A percentile compares a stretch with the other conserved stretches of the same genome.
These are phyloP conservation scores for Pseudoips prasinana DNA, from an alignment of 2,888 invertebrate genomes.

Conservation along the genomic window DNA sequence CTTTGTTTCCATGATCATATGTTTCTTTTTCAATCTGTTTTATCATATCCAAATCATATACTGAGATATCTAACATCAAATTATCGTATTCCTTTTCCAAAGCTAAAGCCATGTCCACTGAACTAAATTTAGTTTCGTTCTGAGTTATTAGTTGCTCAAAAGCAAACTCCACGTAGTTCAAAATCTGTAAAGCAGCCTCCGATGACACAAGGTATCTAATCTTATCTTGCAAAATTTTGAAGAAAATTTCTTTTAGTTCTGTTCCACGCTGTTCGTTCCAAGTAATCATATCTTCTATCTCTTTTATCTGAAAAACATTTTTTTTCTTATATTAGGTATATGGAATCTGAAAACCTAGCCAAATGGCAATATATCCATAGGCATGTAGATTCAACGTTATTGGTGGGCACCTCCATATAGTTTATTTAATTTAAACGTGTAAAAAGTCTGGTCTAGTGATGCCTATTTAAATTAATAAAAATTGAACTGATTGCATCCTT, in stretches of 20 bases:
- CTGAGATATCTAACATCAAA: slow-evolving; percentile 63
- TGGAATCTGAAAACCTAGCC: too few relatives aligned
- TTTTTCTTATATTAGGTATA: too few relatives aligned
- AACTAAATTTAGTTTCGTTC: slow-evolving; percentile 82
- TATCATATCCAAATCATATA: slow-evolving; percentile 57
- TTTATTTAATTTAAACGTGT: too few relatives aligned
- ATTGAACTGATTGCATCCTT: too few relatives aligned
- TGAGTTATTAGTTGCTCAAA: slow-evolving; percentile 83
- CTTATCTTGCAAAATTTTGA: slow-evolving; percentile 58
- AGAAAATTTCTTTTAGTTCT: slow-evolving; percentile 64
- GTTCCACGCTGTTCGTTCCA: slow-evolving; percentile 54
- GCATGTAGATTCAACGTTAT: too few relatives aligned
- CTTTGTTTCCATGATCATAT: slow-evolving; percentile 54
- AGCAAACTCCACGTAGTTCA: slow-evolving; percentile 84
- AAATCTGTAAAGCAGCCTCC: slow-evolving; percentile 81
- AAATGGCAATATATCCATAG: too few relatives aligned
- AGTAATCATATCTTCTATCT: slow-evolving; percentile 52
- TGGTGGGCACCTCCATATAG: too few relatives aligned
- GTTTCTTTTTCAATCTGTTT: slow-evolving; percentile 66
- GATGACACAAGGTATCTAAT: slow-evolving; percentile 82
- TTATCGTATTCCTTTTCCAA: slow-evolving; percentile 79
- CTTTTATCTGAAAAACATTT: slow-evolving; percentile 54
- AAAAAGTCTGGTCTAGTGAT: too few relatives aligned
- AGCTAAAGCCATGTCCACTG: slow-evolving; percentile 82
- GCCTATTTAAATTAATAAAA: too few relatives aligned